Evolutionary conservation across 1,140 invertebrate species (phyloP), one percentile per base, ranked within the genome.

Genomic region (Diploscapter pachys): DNA sequence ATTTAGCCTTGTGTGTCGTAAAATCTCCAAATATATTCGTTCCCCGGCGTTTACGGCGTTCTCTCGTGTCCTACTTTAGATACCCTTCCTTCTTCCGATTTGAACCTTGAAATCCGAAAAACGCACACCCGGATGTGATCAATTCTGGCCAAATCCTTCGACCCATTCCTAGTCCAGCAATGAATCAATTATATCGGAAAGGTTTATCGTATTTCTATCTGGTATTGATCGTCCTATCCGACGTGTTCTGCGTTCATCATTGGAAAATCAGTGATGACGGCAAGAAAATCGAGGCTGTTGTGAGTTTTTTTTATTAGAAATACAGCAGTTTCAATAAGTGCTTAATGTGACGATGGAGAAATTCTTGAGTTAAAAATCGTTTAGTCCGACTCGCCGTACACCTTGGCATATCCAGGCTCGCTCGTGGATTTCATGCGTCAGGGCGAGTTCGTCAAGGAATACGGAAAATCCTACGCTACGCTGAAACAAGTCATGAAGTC

Each of bases 401-500:
- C 54, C 13, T 11, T 74, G 9, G 54, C 51, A 50, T 57, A 31
- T n/a, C 66, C 73, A 3, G 73, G 73, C 52, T 74, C 73, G 4
- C 9, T 74, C 13, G 63, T 56, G 8, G 66, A 68, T 53, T 74
- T 74, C 53, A 50, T 74, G 51, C 52, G 49, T 8, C 73, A 74
- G 64, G 66, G 68, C 11, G 66, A 74, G 2, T 63, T 53, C 70
- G 65, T 74, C 3, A 61, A 62, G 56, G 65, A 52, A 5, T 57
- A 55, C n/a, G 49, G 54, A 49, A 65, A 65, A 13, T 57, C 53
- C 13, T 51, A 53, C 3, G 13, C 48, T 56, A 67, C 68, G n/a
- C 52, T 74, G 52, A 65, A 63, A 6, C 49, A 51, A 48, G 63
- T 48, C 11, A n/a, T 68, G 89, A 81, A 94, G 90, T 86, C 95